Conservation (phyloP, 2,888 invertebrate genomes). For the Diarsia dahlii region DNA sequence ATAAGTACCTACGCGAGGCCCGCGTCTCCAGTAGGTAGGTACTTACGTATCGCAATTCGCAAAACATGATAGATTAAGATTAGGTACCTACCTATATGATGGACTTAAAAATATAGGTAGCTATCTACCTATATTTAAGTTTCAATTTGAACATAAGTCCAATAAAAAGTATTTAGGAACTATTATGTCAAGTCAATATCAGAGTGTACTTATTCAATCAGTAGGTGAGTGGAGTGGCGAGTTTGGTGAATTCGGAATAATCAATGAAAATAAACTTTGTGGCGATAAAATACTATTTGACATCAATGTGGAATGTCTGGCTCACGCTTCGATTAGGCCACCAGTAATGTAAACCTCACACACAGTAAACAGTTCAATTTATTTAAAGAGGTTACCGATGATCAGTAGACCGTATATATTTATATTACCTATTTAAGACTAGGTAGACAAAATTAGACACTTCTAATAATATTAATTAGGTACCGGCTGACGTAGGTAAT, state of each 20-base stretch:
- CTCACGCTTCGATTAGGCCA: constrained; percentile 2
- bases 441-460: constrained; percentile 8
- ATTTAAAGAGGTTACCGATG: not conserved
- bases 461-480: not conserved
- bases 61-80: not conserved
- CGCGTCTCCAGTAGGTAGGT: too few relatives aligned
- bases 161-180: not conserved
- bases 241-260: not conserved
- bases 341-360: not conserved
- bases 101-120: too few relatives aligned
- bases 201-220: not conserved
- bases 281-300: not conserved
- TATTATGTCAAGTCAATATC: not conserved
- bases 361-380: not conserved
- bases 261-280: not conserved
- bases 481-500: not conserved
- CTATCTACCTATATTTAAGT: not conserved
- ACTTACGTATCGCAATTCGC: not conserved
- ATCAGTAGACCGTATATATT: not conserved
- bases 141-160: not conserved
- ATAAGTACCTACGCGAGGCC: not conserved
- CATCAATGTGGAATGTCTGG: not conserved
- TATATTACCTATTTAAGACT: constrained; percentile 16
- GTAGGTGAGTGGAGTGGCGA: not conserved
- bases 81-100: not conserved